phyloP scores from a whole-genome alignment of 2,888 invertebrate species.

The Erannis defoliaria region DNA sequence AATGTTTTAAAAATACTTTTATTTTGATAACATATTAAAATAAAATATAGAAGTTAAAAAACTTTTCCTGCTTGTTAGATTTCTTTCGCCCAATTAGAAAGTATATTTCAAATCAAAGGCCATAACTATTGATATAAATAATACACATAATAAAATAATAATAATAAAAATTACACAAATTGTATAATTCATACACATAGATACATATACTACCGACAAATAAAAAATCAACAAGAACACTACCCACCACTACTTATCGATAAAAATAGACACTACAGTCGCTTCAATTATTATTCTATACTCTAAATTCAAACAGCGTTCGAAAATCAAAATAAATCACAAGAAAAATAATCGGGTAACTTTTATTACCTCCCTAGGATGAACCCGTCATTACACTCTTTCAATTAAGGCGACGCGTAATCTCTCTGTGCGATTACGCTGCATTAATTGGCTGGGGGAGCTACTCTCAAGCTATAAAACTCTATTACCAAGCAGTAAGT shows the following conservation, averaged over 20 bases:
- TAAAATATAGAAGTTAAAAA: too few species aligned
- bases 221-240: too few species aligned
- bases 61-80: too few species aligned
- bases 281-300: background rate
- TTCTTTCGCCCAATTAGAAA: too few species aligned
- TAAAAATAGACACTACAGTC: background rate
- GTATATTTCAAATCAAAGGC: too few species aligned
- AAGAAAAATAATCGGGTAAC: constrained; percentile 39
- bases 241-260: background rate
- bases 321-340: constrained; percentile 44
- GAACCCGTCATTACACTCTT: constrained; percentile 71
- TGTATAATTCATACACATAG: too few species aligned
- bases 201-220: too few species aligned
- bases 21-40: too few species aligned
- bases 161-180: too few species aligned
- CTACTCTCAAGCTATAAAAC: constrained; percentile 48
- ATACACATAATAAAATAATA: too few species aligned
- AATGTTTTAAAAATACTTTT: too few species aligned
- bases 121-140: too few species aligned
- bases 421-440: constrained; percentile 83
- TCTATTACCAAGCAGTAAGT: constrained; percentile 54
- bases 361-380: constrained; percentile 45
- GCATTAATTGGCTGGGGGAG: constrained; percentile 82
- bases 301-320: constrained; percentile 35
- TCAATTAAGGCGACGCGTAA: constrained; percentile 80